phyloP scores from a whole-genome alignment of 2,888 invertebrate genomes.

The Dendrolimus houi region DNA sequence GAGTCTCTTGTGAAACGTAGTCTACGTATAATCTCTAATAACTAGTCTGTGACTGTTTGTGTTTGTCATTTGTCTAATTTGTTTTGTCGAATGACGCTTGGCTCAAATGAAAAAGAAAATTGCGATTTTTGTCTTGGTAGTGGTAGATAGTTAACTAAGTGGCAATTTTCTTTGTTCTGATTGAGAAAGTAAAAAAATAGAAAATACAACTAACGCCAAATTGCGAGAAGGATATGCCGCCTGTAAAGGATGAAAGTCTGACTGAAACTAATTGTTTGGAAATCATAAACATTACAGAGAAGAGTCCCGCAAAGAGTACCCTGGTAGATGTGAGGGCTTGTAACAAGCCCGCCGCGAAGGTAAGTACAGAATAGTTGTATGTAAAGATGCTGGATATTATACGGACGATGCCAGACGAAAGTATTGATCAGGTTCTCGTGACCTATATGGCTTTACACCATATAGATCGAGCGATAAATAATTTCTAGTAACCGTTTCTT shows the following conservation, averaged over 20 bases:
- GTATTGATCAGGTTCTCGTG: background rate
- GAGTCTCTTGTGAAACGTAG: too few species aligned
- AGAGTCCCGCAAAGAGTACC: constrained; percentile 66
- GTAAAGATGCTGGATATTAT: background rate
- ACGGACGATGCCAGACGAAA: background rate
- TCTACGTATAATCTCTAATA: too few species aligned
- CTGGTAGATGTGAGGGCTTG: constrained; percentile 81
- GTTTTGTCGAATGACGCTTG: too few species aligned
- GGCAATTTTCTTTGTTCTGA: too few species aligned
- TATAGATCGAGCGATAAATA: too few species aligned
- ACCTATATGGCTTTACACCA: background rate
- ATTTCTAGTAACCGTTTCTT: too few species aligned
- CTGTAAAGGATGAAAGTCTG: constrained; percentile 68
- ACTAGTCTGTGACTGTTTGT: too few species aligned
- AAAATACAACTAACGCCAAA: background rate
- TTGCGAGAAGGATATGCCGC: constrained; percentile 63
- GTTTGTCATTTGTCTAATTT: too few species aligned
- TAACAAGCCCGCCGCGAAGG: constrained; percentile 80
- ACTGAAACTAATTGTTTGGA: constrained; percentile 67
- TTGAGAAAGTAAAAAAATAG: too few species aligned
- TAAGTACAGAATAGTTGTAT: constrained; percentile 37
- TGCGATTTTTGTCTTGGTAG: too few species aligned
- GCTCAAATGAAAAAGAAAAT: too few species aligned
- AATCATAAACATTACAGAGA: constrained; percentile 61
- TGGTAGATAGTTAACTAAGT: too few species aligned